Percentiles rank a stretch among this genome's conserved stretches.
These are phyloP conservation scores for Mesorhabditis spiculigera DNA, from an alignment of 2,888 invertebrate species.

Conservation along the genomic window DNA sequence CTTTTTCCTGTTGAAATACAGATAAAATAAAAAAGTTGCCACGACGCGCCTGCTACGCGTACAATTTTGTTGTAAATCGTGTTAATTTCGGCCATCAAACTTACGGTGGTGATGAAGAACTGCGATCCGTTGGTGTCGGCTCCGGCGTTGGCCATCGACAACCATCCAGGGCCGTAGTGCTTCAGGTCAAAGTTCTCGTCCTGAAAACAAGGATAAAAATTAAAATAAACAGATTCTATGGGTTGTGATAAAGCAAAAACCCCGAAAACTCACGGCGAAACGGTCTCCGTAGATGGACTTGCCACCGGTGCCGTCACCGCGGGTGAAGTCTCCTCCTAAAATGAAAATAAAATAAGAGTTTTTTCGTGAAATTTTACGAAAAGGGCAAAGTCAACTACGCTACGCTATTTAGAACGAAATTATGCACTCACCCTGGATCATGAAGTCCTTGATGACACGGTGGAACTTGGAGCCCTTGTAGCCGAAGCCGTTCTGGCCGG, in stretches of 20 bases:
- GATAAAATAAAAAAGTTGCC: no score
- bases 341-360: background rate
- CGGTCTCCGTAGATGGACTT: conserved; percentile 55
- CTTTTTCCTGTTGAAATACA: no score
- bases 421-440: conserved; percentile 77
- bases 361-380: background rate
- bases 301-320: conserved; percentile 59
- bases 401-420: no score
- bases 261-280: conserved; percentile 27
- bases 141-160: conserved; percentile 82
- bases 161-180: conserved; percentile 68
- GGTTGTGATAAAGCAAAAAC: background rate
- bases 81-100: no score
- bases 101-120: conserved; percentile 77
- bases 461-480: conserved; percentile 80
- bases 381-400: background rate
- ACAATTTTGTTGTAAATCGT: no score
- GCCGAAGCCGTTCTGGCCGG: conserved; percentile 61
- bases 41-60: no score
- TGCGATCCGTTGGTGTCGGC: conserved; percentile 81
- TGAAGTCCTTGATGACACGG: conserved; percentile 80
- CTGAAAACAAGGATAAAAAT: conserved; percentile 21
- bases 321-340: conserved; percentile 58
- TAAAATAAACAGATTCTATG: background rate
- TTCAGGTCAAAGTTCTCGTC: conserved; percentile 53